Evolutionary conservation across 2,113 vertebrate genomes (phyloP), one percentile per base, ranked within the genome.

Genomic region (Hucho hucho): DNA sequence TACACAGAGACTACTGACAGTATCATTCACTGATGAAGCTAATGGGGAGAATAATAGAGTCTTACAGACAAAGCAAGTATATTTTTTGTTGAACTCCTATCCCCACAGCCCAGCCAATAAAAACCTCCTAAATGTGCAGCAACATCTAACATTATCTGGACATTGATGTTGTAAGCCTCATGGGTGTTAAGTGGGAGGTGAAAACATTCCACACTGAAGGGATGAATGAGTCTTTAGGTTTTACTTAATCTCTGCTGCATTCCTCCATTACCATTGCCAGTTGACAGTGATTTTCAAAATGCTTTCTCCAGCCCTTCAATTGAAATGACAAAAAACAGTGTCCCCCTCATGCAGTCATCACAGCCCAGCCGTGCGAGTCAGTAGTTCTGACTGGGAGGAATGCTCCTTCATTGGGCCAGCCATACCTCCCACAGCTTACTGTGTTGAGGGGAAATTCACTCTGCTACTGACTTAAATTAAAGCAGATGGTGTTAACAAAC

Each of bases 241-340:
- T 58, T 59, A 32, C 25, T 64, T 70, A 26, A 72, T 76, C 32
- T 61, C 32, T 69, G 75, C 71, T 69, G 75, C 71, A 72, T 77
- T 47, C 56, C n/a, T 53, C 29, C 18, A 14, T 64, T 76, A 29
- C 26, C 28, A 26, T 18, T 65, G 69, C 61, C 59, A 26, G 22
- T 67, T 64, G 63, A 71, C 63, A 67, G 24, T 28, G 29, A 37
- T 67, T 72, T 77, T 77, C 75, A 70, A 77, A 71, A 18, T 56
- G 20, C 26, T 29, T 59, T n/a, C 49, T 58, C 63, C 47, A 43
- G 65, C 26, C n/a, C 28, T 24, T 7, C 18, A 61, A 77, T 72
- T 58, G 47, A 56, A 56, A 56, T 46, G 43, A 46, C 4, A 46
- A 46, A 4, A 56, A 16, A 56, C 18, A 56, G 2, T 5, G 53